phyloP scores from a whole-genome alignment of 1,140 invertebrate species.

The Macrotrachela quadricornifera region DNA sequence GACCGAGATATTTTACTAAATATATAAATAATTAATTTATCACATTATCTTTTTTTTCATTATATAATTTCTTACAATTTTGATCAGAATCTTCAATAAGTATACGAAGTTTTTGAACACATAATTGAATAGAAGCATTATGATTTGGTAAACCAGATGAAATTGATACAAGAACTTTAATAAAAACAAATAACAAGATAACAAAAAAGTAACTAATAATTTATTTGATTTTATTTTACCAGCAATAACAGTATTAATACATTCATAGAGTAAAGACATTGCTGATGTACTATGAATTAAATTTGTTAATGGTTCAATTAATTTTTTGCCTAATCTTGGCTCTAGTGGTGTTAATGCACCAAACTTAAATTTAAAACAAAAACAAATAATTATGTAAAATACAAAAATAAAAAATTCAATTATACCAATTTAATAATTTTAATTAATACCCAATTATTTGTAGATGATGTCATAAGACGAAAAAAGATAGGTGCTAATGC shows the following conservation, averaged over 20 bases:
- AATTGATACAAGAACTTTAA: constrained; percentile 6
- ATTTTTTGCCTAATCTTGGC: constrained; percentile 97
- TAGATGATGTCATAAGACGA: constrained; percentile 95
- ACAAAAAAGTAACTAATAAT: too few species aligned
- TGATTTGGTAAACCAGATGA: constrained; percentile 2
- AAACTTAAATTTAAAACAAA: constrained; percentile 52
- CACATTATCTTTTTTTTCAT: neutral
- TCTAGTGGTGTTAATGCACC: constrained; percentile 97
- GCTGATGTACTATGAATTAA: constrained; percentile 99
- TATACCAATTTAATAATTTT: constrained; percentile 92
- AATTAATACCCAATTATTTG: constrained; percentile 99
- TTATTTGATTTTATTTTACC: constrained; percentile 28
- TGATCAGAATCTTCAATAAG: constrained; percentile 97
- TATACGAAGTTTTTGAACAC: constrained; percentile 93
- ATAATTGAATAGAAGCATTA: constrained; percentile 38
- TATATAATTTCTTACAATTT: constrained; percentile 49
- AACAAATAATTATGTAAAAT: neutral
- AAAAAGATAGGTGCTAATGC: constrained; percentile 93
- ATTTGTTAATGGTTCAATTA: constrained; percentile 99
- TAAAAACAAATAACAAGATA: neutral
- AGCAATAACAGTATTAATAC: constrained; percentile 97
- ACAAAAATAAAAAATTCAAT: constrained; percentile 27
- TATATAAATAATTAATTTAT: constrained; percentile 12
- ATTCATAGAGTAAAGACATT: constrained; percentile 98
- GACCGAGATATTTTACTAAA: constrained; percentile 79